Evolutionary conservation across 2,888 invertebrate species (phyloP).

Genomic region (Nymphalis urticae): DNA sequence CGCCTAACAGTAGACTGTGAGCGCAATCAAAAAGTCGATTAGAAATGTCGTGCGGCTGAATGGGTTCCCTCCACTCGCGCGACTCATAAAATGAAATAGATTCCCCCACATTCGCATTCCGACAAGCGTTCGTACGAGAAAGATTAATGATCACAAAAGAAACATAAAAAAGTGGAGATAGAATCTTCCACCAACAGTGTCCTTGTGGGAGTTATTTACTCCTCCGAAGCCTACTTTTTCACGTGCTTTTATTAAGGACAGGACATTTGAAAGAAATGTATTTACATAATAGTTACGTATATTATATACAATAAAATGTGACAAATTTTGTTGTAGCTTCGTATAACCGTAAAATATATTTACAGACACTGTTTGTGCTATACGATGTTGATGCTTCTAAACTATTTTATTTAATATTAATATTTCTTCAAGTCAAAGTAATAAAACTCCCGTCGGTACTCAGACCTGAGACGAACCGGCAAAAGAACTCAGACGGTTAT

Average conservation of each 20-base stretch:
- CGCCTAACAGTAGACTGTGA: slow-evolving; percentile 63
- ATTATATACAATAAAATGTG: slow-evolving; percentile 26
- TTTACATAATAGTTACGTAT: slow-evolving; percentile 22
- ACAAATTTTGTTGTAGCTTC: slow-evolving; percentile 34
- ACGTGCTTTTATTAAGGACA: slow-evolving; percentile 51
- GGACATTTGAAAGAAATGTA: slow-evolving; percentile 52
- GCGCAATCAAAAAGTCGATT: slow-evolving; percentile 82
- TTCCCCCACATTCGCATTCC: slow-evolving; percentile 82
- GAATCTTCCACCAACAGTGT: slow-evolving; percentile 81
- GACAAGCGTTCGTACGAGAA: slow-evolving; percentile 82
- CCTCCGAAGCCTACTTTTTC: slow-evolving; percentile 72
- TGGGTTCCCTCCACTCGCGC: slow-evolving; percentile 75
- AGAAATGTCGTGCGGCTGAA: slow-evolving; percentile 80
- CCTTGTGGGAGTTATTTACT: slow-evolving; percentile 81
- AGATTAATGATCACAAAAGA: slow-evolving; percentile 83
- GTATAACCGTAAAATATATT: slow-evolving; percentile 50
- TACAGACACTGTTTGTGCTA: no score
- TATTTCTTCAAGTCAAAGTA: no score
- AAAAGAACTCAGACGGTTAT: no score
- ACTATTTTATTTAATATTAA: no score
- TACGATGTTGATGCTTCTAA: no score
- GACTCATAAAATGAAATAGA: slow-evolving; percentile 82
- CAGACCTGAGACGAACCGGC: no score
- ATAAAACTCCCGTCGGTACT: no score
- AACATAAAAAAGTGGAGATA: slow-evolving; percentile 82